A percentile compares a stretch with the other conserved stretches of the same genome.
phyloP scores from a whole-genome alignment of 2,113 vertebrate species.

The Lampris megalopsis region DNA sequence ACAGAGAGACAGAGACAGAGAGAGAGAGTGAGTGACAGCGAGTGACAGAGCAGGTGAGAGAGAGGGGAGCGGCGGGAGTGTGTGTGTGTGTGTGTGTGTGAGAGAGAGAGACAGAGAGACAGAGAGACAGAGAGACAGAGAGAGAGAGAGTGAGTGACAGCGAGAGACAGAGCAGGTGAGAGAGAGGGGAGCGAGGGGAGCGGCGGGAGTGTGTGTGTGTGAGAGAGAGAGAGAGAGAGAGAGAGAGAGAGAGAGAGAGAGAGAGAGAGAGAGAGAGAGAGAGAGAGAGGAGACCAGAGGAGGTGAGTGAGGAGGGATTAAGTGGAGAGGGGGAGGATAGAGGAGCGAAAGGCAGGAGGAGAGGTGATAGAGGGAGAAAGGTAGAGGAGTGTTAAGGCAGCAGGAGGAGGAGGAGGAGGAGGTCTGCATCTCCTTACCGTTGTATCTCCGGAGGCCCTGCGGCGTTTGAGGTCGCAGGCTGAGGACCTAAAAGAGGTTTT shows the following conservation, averaged over 20 bases:
- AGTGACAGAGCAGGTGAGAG: too few species aligned
- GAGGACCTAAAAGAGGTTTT: slow-evolving; percentile 97
- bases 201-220: too few species aligned
- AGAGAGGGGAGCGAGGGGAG: slow-evolving; percentile 3
- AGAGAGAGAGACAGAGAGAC: neutral
- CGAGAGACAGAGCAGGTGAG: neutral
- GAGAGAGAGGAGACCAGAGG: slow-evolving; percentile 2
- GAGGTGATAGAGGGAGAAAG: neutral
- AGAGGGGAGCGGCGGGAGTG: too few species aligned
- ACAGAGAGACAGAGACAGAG: too few species aligned
- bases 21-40: too few species aligned
- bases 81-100: too few species aligned
- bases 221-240: too few species aligned
- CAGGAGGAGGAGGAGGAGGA: slow-evolving; percentile 52
- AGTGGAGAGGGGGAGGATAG: slow-evolving; percentile 20
- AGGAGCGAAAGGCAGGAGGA: slow-evolving; percentile 43
- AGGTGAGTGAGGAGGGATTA: too few species aligned
- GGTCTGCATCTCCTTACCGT: slow-evolving; percentile 93
- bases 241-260: neutral
- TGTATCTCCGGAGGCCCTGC: slow-evolving; percentile 93
- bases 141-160: neutral
- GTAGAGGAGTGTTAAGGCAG: slow-evolving; percentile 41
- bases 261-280: slow-evolving; percentile 10
- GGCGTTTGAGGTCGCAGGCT: slow-evolving; percentile 96
- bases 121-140: neutral